Conservation (phyloP, 2,113 vertebrate genomes). For the Pteronura brasiliensis region DNA sequence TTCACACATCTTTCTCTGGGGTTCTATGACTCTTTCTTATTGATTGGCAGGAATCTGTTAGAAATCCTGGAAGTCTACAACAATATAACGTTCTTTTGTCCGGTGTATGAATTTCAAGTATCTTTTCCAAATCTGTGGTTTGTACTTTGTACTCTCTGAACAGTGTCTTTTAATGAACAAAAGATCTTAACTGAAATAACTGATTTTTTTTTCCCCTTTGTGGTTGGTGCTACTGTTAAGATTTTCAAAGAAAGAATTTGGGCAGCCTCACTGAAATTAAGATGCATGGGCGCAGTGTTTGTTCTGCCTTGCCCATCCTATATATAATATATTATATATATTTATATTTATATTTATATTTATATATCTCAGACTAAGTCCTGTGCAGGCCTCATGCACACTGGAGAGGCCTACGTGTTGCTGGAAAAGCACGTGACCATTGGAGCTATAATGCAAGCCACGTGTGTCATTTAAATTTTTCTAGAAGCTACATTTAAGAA, state of each 20-base stretch:
- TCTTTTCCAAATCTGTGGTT: not conserved
- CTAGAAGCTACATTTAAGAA: not conserved
- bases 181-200: not conserved
- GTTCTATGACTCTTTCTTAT: not conserved
- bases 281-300: rapidly evolving
- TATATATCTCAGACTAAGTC: too few species aligned
- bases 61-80: not conserved
- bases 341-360: too few species aligned
- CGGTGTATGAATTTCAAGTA: not conserved
- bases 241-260: not conserved
- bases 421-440: not conserved
- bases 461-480: not conserved
- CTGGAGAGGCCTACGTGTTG: not conserved
- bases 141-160: not conserved
- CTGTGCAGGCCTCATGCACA: not conserved
- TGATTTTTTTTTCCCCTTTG: not conserved
- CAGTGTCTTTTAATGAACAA: not conserved
- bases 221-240: not conserved
- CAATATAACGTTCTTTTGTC: not conserved
- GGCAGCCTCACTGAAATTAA: not conserved
- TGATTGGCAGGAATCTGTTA: not conserved
- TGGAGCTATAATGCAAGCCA: not conserved
- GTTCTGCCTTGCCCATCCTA: not conserved
- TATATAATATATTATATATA: too few species aligned
- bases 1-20: not conserved